A percentile compares a stretch with the other conserved stretches of the same genome.
Conservation (phyloP, 2,888 invertebrate species). For the Rhaphigaster nebulosa region DNA sequence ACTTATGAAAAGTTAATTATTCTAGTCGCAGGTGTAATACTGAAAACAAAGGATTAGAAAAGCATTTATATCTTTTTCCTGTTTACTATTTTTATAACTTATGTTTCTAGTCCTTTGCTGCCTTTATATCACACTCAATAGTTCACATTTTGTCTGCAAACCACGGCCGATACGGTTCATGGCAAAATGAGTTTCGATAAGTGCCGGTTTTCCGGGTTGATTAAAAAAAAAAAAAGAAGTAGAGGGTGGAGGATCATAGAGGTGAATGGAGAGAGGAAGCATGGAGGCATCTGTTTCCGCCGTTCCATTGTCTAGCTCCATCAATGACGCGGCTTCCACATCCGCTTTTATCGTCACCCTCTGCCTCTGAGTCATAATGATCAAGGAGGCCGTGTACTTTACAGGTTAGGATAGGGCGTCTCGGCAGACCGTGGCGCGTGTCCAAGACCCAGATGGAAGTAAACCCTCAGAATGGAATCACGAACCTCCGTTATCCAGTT, state of each 20-base stretch:
- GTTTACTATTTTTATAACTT: too few species aligned
- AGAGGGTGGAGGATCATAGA: neutral
- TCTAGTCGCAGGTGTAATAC: too few species aligned
- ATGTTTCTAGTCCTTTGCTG: neutral
- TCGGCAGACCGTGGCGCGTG: neutral
- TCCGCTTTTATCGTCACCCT: slow-evolving; percentile 27
- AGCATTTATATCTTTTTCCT: too few species aligned
- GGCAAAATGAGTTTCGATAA: neutral
- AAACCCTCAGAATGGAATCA: neutral
- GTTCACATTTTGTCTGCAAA: neutral
- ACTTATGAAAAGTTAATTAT: too few species aligned
- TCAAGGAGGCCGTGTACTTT: slow-evolving; percentile 3
- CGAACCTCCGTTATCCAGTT: neutral
- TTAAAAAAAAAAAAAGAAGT: neutral
- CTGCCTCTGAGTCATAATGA: neutral
- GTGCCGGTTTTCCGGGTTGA: neutral
- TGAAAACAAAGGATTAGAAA: too few species aligned
- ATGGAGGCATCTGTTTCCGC: slow-evolving; percentile 34
- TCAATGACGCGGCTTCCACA: slow-evolving; percentile 32
- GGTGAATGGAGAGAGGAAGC: slow-evolving; percentile 39
- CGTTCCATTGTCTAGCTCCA: slow-evolving; percentile 28
- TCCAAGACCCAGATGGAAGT: neutral
- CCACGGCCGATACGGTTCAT: neutral
- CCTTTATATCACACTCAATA: neutral
- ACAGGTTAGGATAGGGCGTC: neutral